phyloP scores from a whole-genome alignment of 2,888 invertebrate species.

The Brachynemurus nebulosus region DNA sequence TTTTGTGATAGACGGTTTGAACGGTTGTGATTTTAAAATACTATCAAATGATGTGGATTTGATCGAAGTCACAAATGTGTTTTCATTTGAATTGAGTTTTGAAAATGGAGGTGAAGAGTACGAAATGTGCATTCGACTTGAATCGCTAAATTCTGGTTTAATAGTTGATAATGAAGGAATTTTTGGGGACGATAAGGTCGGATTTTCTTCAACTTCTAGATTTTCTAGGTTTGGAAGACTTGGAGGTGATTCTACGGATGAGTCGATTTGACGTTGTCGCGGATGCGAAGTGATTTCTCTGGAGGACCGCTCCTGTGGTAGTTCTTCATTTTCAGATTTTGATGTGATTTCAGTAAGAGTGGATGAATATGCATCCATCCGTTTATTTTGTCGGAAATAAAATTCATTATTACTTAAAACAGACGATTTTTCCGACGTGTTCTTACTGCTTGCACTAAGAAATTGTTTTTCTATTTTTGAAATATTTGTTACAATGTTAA shows the following conservation, averaged over 20 bases:
- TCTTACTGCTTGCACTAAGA: neutral
- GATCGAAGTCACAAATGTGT: too few relatives aligned
- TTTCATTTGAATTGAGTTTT: too few relatives aligned
- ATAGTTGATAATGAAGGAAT: too few relatives aligned
- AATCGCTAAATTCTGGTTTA: neutral
- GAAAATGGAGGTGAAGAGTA: conserved; percentile 2
- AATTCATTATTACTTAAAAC: neutral
- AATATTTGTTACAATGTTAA: neutral
- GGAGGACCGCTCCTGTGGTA: neutral
- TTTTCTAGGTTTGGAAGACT: neutral
- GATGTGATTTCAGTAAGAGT: neutral
- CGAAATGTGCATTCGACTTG: conserved; percentile 8
- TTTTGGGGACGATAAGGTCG: too few relatives aligned
- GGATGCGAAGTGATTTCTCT: conserved; percentile 4
- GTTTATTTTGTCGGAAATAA: neutral
- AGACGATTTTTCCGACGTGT: neutral
- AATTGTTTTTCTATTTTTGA: conserved; percentile 4
- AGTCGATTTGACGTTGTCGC: conserved; percentile 4
- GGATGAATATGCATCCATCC: conserved; percentile 5
- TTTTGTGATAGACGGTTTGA: conserved; percentile 35
- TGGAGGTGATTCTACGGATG: neutral
- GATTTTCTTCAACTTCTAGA: neutral
- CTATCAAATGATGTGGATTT: conserved; percentile 2
- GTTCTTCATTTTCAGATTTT: neutral
- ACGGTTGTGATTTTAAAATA: conserved; percentile 15